These are phyloP conservation scores for Allygus modestus DNA, from an alignment of 2,888 invertebrate genomes.

Conservation along the genomic window DNA sequence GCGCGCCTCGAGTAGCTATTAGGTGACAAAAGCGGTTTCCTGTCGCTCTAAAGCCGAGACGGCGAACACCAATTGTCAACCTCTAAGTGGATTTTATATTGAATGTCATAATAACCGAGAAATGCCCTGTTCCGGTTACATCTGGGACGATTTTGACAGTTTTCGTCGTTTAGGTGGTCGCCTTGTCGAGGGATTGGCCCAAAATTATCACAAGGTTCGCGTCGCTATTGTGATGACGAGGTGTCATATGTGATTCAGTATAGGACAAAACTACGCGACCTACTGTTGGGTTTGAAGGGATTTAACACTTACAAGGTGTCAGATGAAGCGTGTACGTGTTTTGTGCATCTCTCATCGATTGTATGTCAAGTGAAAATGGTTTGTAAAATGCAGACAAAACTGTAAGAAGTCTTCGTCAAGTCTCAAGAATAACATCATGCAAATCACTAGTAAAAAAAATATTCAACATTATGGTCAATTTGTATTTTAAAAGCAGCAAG, in stretches of 20 bases:
- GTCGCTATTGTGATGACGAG: slow-evolving; percentile 6
- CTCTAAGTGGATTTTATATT: slow-evolving; percentile 55
- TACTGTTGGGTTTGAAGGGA: too few species aligned
- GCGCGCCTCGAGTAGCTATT: slow-evolving; percentile 43
- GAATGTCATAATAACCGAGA: slow-evolving; percentile 58
- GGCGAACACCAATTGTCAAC: slow-evolving; percentile 40
- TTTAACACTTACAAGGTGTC: too few species aligned
- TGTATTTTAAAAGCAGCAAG: too few species aligned
- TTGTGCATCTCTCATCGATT: too few species aligned
- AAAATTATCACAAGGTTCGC: not conserved
- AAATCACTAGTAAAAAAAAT: too few species aligned
- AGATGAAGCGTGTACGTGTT: too few species aligned
- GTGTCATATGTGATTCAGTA: not conserved
- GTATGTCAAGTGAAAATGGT: too few species aligned
- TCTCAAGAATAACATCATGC: too few species aligned
- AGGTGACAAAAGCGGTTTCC: slow-evolving; percentile 60
- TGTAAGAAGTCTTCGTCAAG: too few species aligned
- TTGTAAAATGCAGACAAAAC: too few species aligned
- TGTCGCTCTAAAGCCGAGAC: slow-evolving; percentile 27
- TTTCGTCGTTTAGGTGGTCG: not conserved
- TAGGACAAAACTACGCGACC: too few species aligned
- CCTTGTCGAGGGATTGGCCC: not conserved
- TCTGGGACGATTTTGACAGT: slow-evolving; percentile 48
- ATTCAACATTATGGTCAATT: too few species aligned
- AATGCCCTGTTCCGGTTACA: slow-evolving; percentile 55